These are phyloP conservation scores for Isaurus tuberculatus DNA, from an alignment of 92 coral and sea anemone genomes.

Conservation along the genomic window DNA sequence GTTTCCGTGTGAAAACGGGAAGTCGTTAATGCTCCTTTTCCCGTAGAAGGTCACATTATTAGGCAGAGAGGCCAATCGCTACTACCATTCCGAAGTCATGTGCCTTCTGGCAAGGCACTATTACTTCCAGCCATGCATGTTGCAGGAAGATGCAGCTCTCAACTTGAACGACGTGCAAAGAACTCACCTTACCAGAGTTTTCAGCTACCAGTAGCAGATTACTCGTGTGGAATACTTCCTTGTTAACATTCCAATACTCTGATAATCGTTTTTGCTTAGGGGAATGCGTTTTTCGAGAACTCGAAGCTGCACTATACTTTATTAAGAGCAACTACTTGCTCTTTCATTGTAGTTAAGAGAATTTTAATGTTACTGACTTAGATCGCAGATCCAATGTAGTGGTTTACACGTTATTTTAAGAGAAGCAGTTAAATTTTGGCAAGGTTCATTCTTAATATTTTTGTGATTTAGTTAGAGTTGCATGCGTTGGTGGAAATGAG, in stretches of 20 bases:
- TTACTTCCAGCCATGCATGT: conserved; percentile 53
- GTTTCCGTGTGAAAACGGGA: too few species aligned
- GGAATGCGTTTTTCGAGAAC: conserved; percentile 30
- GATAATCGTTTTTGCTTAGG: conserved; percentile 37
- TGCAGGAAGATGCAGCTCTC: conserved; percentile 37
- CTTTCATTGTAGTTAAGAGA: conserved; percentile 41
- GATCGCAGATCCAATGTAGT: conserved; percentile 40
- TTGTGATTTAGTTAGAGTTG: conserved; percentile 28
- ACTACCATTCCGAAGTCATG: conserved; percentile 63
- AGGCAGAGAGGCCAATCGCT: conserved; percentile 59
- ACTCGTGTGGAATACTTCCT: conserved; percentile 32
- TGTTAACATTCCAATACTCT: conserved; percentile 27
- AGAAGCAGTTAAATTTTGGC: conserved; percentile 32
- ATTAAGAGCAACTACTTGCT: conserved; percentile 40
- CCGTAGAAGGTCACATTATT: too few species aligned
- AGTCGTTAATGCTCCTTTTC: too few species aligned
- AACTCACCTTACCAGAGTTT: conserved; percentile 38
- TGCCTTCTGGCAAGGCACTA: conserved; percentile 65
- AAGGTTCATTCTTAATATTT: conserved; percentile 25
- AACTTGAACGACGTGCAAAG: conserved; percentile 32
- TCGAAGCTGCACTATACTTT: conserved; percentile 36
- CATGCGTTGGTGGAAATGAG: conserved; percentile 33
- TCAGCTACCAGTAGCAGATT: conserved; percentile 35
- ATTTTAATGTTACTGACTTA: conserved; percentile 38
- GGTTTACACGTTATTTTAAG: conserved; percentile 27